Evolutionary conservation across 2,888 invertebrate species (phyloP), one percentile per base, ranked within the genome.

Genomic region (Cosmorhoe ocellata): DNA sequence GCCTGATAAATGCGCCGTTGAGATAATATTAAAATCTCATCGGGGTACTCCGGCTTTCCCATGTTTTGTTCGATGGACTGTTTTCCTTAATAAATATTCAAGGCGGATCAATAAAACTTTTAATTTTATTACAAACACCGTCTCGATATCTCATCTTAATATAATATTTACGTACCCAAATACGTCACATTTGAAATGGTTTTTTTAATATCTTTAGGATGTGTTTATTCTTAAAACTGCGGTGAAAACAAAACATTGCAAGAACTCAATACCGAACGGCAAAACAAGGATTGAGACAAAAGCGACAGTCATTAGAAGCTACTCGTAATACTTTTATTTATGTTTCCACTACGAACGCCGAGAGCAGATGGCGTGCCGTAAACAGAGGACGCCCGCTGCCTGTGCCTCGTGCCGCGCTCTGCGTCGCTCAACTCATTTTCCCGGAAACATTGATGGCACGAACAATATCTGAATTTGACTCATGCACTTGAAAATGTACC

Each of bases 71-170:
- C n/a, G 27, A 50, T 53, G 24, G 11, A 46, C 39, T 40, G 48
- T 56, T 58, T 58, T 56, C 56, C 45, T 32, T 40, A 47, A 61
- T 58, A 58, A 61, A 58, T 52, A 52, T 54, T 58, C 50, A 49
- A 18, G 18, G 39, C 31, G 31, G 31, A 9, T 13, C 22, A 39
- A 45, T 39, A 37, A 45, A 51, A 45, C 24, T 32, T 38, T 31
- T 24, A 32, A 13, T 31, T 32, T 32, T 22, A 26, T 31, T n/a
- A 9, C 24, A 6, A 11, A 4, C 18, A 18, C 10, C 24, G 36
- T 24, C 22, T 36, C 24, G 22, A 37, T 37, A 37, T 37, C 37
- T 37, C 37, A 26, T 26, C 24, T 7, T 6, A 24, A 24, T 24
- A 2, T 24, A 6, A 7, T 24, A 24, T 24, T 24, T 6, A 24